A percentile compares a stretch with the other conserved stretches of the same genome.
phyloP scores from a whole-genome alignment of 2,888 invertebrate species.

The Xylota segnis region DNA sequence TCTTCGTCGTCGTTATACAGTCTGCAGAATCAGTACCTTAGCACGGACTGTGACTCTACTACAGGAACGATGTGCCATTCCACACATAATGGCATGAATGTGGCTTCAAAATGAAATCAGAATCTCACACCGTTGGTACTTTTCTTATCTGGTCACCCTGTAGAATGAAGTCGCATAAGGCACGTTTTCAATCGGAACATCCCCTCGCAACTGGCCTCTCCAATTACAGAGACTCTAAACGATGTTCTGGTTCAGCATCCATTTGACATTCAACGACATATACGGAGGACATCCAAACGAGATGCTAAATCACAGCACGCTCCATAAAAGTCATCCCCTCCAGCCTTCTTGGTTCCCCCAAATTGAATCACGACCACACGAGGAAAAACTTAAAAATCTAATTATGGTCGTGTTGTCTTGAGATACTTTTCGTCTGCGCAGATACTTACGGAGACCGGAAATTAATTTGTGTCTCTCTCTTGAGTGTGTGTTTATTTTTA shows the following conservation, averaged over 20 bases:
- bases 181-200: constrained; percentile 6
- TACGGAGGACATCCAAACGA: not conserved
- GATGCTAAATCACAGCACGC: constrained; percentile 17
- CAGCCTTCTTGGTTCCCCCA: not conserved
- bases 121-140: too few relatives aligned
- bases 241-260: constrained; percentile 12
- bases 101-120: too few relatives aligned
- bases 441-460: constrained; percentile 13
- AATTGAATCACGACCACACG: constrained; percentile 20
- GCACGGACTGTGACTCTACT: too few relatives aligned
- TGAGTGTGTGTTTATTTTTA: constrained; percentile 2
- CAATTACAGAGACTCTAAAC: not conserved
- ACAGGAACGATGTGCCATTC: too few relatives aligned
- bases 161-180: not conserved
- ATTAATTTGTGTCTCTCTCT: constrained; percentile 1
- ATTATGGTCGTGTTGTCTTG: constrained; percentile 4
- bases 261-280: constrained; percentile 8
- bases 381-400: constrained; percentile 11
- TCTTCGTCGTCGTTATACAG: too few relatives aligned
- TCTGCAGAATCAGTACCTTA: too few relatives aligned
- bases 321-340: constrained; percentile 9
- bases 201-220: not conserved
- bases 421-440: not conserved
- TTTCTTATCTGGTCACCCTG: too few relatives aligned
- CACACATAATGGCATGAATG: too few relatives aligned